Percentiles rank a stretch among this genome's conserved stretches.
These are phyloP conservation scores for Perccottus glenii DNA, from an alignment of 2,113 vertebrate genomes.

Conservation along the genomic window DNA sequence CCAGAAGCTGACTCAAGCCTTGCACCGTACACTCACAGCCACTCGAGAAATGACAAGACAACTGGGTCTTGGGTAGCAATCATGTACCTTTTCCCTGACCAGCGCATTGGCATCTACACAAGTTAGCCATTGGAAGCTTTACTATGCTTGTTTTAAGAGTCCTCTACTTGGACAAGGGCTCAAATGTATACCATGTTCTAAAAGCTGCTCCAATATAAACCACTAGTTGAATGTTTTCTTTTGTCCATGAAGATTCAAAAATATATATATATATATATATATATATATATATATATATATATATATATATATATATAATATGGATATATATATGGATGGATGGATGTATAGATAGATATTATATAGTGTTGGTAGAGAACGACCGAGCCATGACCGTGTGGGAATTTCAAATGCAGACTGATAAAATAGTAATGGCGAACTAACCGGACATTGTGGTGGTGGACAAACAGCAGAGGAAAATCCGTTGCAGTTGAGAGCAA, in stretches of 20 bases:
- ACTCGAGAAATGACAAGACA: constrained; percentile 56
- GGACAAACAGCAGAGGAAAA: too few species aligned
- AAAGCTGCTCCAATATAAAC: constrained; percentile 7
- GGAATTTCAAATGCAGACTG: too few species aligned
- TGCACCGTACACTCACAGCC: constrained; percentile 29
- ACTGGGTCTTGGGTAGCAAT: constrained; percentile 48
- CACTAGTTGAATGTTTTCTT: constrained; percentile 41
- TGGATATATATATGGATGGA: too few species aligned
- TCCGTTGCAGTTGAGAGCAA: too few species aligned
- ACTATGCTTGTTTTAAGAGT: background rate
- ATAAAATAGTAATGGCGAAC: too few species aligned
- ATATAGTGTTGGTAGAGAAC: too few species aligned
- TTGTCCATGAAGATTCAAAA: constrained; percentile 31
- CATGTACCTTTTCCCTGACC: constrained; percentile 59
- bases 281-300: too few species aligned
- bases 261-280: background rate
- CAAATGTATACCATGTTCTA: background rate
- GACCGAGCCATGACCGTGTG: too few species aligned
- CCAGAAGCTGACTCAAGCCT: constrained; percentile 51
- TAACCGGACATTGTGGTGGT: too few species aligned
- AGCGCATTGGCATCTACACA: constrained; percentile 35
- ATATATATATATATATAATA: too few species aligned
- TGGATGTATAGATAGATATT: too few species aligned
- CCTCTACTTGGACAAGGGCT: background rate
- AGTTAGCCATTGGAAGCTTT: constrained; percentile 7